Percentiles rank a stretch among this genome's conserved stretches.
Conservation (phyloP, 2,113 vertebrate genomes). For the Numida meleagris region DNA sequence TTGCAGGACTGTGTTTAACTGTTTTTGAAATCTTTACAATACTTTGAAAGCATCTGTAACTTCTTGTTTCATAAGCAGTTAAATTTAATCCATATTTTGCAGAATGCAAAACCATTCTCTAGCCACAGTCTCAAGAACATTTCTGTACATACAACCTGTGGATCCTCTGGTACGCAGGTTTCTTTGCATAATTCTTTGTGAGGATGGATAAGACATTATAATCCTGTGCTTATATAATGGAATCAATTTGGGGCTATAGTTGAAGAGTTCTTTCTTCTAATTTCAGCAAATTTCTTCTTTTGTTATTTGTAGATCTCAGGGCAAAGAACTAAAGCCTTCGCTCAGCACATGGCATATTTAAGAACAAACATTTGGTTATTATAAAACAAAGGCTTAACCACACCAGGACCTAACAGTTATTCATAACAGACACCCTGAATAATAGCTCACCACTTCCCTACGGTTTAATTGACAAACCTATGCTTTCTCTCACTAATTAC, state of each 20-base stretch:
- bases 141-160: neutral
- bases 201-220: neutral
- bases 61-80: neutral
- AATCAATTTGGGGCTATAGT: neutral
- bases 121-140: neutral
- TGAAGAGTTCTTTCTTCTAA: neutral
- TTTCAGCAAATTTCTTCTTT: neutral
- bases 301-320: neutral
- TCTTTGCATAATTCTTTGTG: too few species aligned
- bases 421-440: neutral
- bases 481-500: constrained; percentile 5
- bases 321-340: neutral
- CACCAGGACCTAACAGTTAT: neutral
- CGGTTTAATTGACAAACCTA: constrained; percentile 8
- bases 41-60: neutral
- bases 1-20: neutral
- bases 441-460: neutral
- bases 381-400: constrained; percentile 8
- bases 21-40: neutral
- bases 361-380: constrained; percentile 15
- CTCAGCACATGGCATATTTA: neutral
- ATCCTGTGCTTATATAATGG: neutral
- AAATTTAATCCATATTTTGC: neutral
- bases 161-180: neutral
- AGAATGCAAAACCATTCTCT: neutral